A percentile compares a stretch with the other conserved stretches of the same genome.
Conservation (phyloP, 2,113 vertebrate species). For the Peucedramus taeniatus region DNA sequence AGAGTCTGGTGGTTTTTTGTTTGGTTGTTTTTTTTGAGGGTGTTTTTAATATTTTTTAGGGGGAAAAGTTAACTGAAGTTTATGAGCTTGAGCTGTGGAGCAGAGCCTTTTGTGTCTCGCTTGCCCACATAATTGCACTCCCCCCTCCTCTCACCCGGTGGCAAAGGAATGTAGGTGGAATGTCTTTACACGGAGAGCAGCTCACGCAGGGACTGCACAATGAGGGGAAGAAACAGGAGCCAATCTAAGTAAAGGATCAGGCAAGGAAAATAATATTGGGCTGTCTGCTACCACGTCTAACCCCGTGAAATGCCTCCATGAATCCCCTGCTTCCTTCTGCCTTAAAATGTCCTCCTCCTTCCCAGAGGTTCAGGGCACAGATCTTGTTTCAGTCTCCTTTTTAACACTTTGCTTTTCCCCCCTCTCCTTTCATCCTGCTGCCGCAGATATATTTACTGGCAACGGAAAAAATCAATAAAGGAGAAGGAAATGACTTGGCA, state of each 20-base stretch:
- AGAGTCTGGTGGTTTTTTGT: background rate
- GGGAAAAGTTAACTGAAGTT: constrained; percentile 13
- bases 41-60: background rate
- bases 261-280: constrained; percentile 60
- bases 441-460: constrained; percentile 40
- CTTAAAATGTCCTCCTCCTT: constrained; percentile 42
- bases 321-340: constrained; percentile 24
- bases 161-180: constrained; percentile 71
- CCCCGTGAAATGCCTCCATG: constrained; percentile 12
- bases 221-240: constrained; percentile 35
- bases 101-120: background rate
- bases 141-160: constrained; percentile 11
- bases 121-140: constrained; percentile 39
- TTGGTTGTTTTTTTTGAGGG: background rate
- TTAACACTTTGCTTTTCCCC: constrained; percentile 11
- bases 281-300: constrained; percentile 38
- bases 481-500: constrained; percentile 45
- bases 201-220: constrained; percentile 50
- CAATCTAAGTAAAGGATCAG: constrained; percentile 61
- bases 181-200: constrained; percentile 30
- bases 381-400: constrained; percentile 32
- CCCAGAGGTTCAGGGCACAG: background rate
- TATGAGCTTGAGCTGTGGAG: background rate
- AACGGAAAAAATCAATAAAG: constrained; percentile 52
- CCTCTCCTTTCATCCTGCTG: constrained; percentile 1